Conservation (phyloP, 2,888 invertebrate genomes). For the Endomychus coccineus region DNA sequence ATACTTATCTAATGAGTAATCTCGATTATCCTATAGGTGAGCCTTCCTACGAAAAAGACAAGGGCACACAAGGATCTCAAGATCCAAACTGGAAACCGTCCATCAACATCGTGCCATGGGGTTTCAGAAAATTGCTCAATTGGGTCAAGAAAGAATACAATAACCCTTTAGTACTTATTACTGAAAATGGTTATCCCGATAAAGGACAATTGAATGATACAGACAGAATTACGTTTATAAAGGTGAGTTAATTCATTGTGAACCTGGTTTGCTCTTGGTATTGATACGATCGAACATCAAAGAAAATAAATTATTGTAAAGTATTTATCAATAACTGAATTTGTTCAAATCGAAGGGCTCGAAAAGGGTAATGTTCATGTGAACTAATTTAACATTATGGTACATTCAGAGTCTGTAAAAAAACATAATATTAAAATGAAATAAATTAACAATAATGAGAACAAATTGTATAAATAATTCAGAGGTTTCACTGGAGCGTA, state of each 20-base stretch:
- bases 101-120: slow-evolving; percentile 52
- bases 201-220: slow-evolving; percentile 45
- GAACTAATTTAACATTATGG: no score
- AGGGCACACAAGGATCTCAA: slow-evolving; percentile 32
- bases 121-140: slow-evolving; percentile 50
- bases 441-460: no score
- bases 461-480: no score
- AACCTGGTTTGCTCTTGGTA: no score
- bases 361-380: no score
- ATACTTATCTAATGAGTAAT: slow-evolving; percentile 43
- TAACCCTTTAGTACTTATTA: slow-evolving; percentile 51
- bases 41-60: slow-evolving; percentile 31
- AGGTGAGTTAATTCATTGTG: slow-evolving; percentile 25
- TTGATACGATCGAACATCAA: no score
- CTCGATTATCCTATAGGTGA: slow-evolving; percentile 34
- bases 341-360: no score
- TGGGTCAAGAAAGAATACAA: slow-evolving; percentile 41
- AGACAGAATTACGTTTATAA: slow-evolving; percentile 42
- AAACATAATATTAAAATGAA: no score
- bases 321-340: no score
- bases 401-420: no score
- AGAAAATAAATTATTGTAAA: no score
- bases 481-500: no score
- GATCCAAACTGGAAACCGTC: slow-evolving; percentile 48
- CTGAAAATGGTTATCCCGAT: slow-evolving; percentile 53